Evolutionary conservation across 2,888 invertebrate genomes (phyloP).

Genomic region (Cheiracanthium punctorium): DNA sequence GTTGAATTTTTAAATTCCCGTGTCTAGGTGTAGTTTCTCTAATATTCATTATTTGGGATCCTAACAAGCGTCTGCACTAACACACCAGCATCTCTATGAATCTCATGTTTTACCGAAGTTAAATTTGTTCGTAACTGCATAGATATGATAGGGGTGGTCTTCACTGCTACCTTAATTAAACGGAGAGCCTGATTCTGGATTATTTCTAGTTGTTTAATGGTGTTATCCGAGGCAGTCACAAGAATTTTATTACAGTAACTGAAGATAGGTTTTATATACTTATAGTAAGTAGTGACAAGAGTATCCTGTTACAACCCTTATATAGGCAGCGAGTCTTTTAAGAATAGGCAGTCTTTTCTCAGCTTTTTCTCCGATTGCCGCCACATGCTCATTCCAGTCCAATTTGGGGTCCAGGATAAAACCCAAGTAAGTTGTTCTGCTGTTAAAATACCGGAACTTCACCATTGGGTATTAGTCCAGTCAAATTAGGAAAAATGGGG

Average conservation of each 20-base stretch:
- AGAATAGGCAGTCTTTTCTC: no score
- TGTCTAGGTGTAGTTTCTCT: no score
- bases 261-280: not conserved
- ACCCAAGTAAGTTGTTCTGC: no score
- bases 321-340: no score
- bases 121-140: not conserved
- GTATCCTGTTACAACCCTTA: not conserved
- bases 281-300: not conserved
- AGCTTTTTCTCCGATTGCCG: no score
- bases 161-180: not conserved
- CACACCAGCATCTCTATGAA: not conserved
- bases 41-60: not conserved
- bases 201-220: not conserved
- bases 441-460: no score
- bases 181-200: not conserved
- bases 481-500: no score
- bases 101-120: not conserved
- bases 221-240: not conserved
- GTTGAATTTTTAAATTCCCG: not conserved
- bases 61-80: not conserved
- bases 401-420: no score
- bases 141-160: not conserved
- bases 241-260: not conserved
- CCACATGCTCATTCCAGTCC: no score
- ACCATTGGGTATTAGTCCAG: no score